These are phyloP conservation scores for Chymomyza procnemis DNA, from an alignment of 2,888 invertebrate genomes.

Conservation along the genomic window DNA sequence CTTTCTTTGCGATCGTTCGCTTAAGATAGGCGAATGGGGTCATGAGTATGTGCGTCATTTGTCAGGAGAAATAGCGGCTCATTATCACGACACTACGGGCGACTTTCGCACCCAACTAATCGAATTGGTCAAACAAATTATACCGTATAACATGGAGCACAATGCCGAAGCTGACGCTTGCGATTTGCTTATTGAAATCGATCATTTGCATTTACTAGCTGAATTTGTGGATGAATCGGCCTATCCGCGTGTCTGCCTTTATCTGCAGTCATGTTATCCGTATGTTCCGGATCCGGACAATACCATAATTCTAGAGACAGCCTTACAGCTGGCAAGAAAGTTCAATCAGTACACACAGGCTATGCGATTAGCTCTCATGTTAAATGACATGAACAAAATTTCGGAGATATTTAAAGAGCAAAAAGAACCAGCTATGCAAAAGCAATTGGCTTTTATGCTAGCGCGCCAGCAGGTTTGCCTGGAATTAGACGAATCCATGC, in stretches of 20 bases:
- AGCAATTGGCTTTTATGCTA: constrained; percentile 97
- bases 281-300: constrained; percentile 98
- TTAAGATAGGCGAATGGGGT: constrained; percentile 98
- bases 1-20: constrained; percentile 85
- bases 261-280: constrained; percentile 91
- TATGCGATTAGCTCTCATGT: constrained; percentile 92
- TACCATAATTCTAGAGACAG: constrained; percentile 88
- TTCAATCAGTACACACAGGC: constrained; percentile 94
- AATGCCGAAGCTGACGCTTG: constrained; percentile 99
- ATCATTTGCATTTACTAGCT: constrained; percentile 90
- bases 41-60: constrained; percentile 98
- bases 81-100: constrained; percentile 84
- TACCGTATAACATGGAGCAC: constrained; percentile 96
- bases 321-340: constrained; percentile 90
- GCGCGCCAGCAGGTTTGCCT: constrained; percentile 95
- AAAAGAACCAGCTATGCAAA: constrained; percentile 89
- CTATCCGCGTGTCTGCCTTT: constrained; percentile 94
- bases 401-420: constrained; percentile 90
- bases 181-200: constrained; percentile 98
- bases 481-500: constrained; percentile 84
- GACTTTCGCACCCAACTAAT: constrained; percentile 82
- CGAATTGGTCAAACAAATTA: constrained; percentile 90
- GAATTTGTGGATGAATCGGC: constrained; percentile 93
- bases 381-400: constrained; percentile 89
- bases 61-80: constrained; percentile 91